Percentiles rank a stretch among this genome's conserved stretches.
Evolutionary conservation across 1,140 invertebrate species (phyloP).

Genomic region (Wiebesia pumilae): DNA sequence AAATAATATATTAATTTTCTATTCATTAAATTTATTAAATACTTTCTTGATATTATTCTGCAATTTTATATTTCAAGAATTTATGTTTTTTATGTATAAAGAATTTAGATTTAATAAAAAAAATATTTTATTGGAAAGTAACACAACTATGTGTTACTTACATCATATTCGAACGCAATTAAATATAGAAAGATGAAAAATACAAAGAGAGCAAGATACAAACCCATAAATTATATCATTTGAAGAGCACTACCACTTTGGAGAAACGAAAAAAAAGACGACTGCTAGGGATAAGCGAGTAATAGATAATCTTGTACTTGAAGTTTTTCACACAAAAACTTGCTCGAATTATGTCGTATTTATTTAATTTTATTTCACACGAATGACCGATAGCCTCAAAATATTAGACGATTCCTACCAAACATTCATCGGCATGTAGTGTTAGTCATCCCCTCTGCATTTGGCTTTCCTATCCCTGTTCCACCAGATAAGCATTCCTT

Average conservation of each 20-base stretch:
- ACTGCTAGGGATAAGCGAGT: background rate
- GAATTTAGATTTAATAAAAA: background rate
- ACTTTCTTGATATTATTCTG: background rate
- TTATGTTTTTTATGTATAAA: background rate
- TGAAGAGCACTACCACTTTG: background rate
- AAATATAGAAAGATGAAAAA: slow-evolving; percentile 15
- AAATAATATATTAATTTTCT: too few species aligned
- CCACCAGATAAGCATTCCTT: slow-evolving; percentile 16
- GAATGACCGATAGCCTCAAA: slow-evolving; percentile 12
- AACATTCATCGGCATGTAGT: background rate
- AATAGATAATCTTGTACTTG: background rate
- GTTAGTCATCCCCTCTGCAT: background rate
- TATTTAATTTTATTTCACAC: slow-evolving; percentile 46
- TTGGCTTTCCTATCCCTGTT: background rate
- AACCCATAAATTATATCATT: background rate
- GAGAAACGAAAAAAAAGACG: background rate
- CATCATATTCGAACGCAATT: background rate
- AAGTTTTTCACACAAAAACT: slow-evolving; percentile 27
- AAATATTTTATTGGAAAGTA: background rate
- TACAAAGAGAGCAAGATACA: background rate
- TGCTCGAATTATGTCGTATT: slow-evolving; percentile 23
- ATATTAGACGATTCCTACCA: slow-evolving; percentile 26
- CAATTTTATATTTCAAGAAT: background rate
- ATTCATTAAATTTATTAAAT: too few species aligned
- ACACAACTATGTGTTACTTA: background rate